These are phyloP conservation scores for Premnoplex brunnescens DNA, from an alignment of 2,797 vertebrate species.

Conservation along the genomic window DNA sequence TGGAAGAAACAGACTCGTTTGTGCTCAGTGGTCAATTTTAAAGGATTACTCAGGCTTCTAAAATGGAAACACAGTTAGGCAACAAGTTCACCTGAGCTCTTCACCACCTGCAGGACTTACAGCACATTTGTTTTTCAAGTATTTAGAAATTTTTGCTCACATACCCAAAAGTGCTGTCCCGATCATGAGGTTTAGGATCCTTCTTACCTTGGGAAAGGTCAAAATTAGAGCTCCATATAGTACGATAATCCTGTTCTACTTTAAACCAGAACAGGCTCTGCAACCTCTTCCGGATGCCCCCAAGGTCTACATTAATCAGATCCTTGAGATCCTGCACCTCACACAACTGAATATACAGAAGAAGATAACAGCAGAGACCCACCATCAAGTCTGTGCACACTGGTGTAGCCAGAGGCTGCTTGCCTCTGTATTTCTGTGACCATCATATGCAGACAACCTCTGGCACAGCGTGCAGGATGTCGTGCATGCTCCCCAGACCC, in stretches of 20 bases:
- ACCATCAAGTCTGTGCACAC: fast-evolving
- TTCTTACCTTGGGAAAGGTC: neutral
- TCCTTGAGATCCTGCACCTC: neutral
- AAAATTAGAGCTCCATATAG: neutral
- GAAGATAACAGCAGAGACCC: neutral
- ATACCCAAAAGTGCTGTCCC: neutral
- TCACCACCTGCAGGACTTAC: neutral
- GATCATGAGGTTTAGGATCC: neutral
- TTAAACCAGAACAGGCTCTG: neutral
- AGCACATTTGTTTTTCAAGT: neutral
- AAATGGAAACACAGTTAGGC: neutral
- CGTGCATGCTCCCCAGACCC: neutral
- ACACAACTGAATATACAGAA: neutral
- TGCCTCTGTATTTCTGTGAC: neutral
- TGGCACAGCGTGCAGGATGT: neutral
- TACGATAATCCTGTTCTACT: neutral
- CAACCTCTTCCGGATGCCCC: neutral
- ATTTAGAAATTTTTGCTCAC: neutral
- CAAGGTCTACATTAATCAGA: neutral
- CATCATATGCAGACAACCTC: neutral
- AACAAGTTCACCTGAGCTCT: neutral
- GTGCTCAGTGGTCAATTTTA: neutral
- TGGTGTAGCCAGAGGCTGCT: neutral
- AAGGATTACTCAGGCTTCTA: neutral
- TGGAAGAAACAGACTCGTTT: neutral